A percentile compares a stretch with the other conserved stretches of the same genome.
Conservation (phyloP, 2,113 vertebrate species). For the Phyllopteryx taeniolatus region DNA sequence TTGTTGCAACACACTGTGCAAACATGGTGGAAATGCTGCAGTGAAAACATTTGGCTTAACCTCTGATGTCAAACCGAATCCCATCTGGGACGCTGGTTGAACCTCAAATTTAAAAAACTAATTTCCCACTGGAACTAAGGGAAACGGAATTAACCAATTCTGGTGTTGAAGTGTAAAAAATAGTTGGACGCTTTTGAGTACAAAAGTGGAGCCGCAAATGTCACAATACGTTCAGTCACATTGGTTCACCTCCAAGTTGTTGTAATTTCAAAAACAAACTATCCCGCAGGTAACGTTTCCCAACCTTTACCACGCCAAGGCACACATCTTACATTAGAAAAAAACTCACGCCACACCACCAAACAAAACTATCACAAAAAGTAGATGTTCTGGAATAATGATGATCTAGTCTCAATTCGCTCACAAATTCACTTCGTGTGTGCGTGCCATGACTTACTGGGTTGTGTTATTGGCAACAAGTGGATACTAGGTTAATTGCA, state of each 20-base stretch:
- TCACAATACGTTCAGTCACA: neutral
- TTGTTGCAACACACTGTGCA: neutral
- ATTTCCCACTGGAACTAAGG: neutral
- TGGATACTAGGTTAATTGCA: neutral
- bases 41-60: neutral
- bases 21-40: neutral
- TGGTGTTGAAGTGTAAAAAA: neutral
- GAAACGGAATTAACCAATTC: neutral
- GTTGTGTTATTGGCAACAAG: neutral
- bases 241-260: neutral
- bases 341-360: neutral
- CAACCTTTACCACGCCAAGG: neutral
- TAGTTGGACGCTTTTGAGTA: neutral
- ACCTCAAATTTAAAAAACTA: neutral
- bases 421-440: neutral
- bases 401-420: no score
- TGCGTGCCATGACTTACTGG: neutral
- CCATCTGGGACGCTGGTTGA: neutral
- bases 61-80: neutral
- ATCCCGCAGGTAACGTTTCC: neutral
- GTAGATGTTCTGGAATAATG: no score
- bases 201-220: neutral
- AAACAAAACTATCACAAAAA: no score
- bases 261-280: neutral
- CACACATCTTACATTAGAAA: neutral